phyloP scores from a whole-genome alignment of 2,113 vertebrate species.

The Elgaria multicarinata region DNA sequence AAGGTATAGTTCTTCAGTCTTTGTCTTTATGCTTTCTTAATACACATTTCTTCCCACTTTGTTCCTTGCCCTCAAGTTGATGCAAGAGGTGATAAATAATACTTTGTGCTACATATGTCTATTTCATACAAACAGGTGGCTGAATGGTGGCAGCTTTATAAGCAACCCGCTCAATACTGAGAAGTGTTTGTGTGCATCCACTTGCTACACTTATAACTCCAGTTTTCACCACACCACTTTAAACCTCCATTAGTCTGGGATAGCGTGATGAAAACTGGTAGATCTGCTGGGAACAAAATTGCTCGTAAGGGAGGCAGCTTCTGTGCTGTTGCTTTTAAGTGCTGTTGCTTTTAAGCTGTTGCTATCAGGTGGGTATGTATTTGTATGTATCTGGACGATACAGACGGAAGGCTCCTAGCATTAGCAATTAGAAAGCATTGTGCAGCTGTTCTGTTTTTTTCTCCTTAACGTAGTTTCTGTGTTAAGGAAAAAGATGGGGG shows the following conservation, averaged over 20 bases:
- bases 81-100: not conserved
- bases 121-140: not conserved
- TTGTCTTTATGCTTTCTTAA: conserved; percentile 19
- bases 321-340: not conserved
- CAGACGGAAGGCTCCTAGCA: too few species aligned
- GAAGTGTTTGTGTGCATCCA: not conserved
- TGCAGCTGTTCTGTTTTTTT: too few species aligned
- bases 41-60: conserved; percentile 12
- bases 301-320: not conserved
- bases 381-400: not conserved
- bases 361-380: not conserved
- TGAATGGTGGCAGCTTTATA: not conserved
- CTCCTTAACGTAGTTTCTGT: too few species aligned
- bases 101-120: not conserved
- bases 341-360: not conserved
- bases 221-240: not conserved
- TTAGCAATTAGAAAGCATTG: too few species aligned
- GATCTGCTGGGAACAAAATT: not conserved
- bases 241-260: not conserved
- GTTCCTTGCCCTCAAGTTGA: not conserved
- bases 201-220: not conserved
- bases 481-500: too few species aligned
- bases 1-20: conserved; percentile 26
- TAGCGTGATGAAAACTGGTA: not conserved
- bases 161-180: not conserved